Percentiles rank a stretch among this genome's conserved stretches.
Conservation (phyloP, 2,113 vertebrate species). For the Serranochromis macrocephalus region DNA sequence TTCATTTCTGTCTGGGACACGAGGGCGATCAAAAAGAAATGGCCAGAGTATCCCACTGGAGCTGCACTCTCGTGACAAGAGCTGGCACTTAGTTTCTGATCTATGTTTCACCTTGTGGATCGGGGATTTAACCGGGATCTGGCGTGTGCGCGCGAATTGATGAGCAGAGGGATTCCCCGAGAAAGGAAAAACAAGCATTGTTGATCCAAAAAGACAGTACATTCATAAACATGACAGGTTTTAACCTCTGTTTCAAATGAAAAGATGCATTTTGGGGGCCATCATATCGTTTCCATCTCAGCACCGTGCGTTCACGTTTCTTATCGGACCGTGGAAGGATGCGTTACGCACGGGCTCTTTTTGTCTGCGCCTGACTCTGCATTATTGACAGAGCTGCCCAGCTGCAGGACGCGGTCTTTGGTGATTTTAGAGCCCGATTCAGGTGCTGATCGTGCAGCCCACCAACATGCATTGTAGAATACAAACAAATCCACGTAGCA, state of each 20-base stretch:
- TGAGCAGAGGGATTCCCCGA: background rate
- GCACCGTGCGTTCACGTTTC: background rate
- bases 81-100: background rate
- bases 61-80: background rate
- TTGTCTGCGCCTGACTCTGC: conserved; percentile 42
- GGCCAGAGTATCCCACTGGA: background rate
- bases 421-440: background rate
- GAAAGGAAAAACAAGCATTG: background rate
- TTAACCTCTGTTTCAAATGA: background rate
- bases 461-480: background rate
- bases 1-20: background rate
- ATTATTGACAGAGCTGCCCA: background rate
- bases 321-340: background rate
- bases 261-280: background rate
- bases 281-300: background rate
- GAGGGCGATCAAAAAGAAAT: background rate
- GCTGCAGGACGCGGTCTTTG: background rate
- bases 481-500: background rate
- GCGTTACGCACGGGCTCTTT: conserved; percentile 39
- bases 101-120: background rate
- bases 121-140: background rate
- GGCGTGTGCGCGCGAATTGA: background rate
- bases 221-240: background rate
- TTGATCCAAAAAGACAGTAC: background rate
- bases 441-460: background rate